Evolutionary conservation across 92 coral and sea anemone species (phyloP), one percentile per base, ranked within the genome.

Genomic region (Parazoanthus swiftii): DNA sequence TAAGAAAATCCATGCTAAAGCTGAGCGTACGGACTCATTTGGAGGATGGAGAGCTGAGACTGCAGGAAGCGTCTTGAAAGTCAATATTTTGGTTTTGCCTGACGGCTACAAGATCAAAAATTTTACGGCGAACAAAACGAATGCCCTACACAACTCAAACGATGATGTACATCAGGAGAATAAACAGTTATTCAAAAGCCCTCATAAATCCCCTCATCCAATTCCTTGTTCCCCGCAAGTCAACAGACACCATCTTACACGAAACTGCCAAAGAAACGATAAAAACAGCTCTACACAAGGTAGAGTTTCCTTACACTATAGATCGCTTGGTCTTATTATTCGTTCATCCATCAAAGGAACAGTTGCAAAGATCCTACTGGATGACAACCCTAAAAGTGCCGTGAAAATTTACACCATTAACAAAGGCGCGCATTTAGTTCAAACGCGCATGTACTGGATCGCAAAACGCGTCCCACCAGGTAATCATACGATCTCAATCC

Each of bases 11-110:
- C 82, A 63, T 44, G 70, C 37, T 38, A 66, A 86, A 0, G 29
- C 77, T 29, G 82, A 80, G 26, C 94, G 98, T 71, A 89, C 89
- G 1, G 98, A 94, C 38, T 92, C 98, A 33, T 94, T 89, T 84
- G 93, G 95, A 54, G 91, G 94, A 48, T 94, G 98, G 98, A 75
- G 67, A 70, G 82, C 95, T 0, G 35, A 50, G 13, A 80, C 91
- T 3, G 79, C 78, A n/a, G 89, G 88, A 4, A 92, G 93, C 11
- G 9, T 85, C 1, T 89, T 94, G n/a, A 89, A 91, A 70, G 90
- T 93, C 68, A 66, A 75, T 33, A 81, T 94, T 56, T 51, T 74
- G 74, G 91, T 94, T 63, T 91, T 92, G 20, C 25, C 91, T 38
- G 36, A 14, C 26, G 86, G 43, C 74, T 66, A 78, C 89, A 76